phyloP scores from a whole-genome alignment of 23 tunicate species.

The Styela clava region DNA sequence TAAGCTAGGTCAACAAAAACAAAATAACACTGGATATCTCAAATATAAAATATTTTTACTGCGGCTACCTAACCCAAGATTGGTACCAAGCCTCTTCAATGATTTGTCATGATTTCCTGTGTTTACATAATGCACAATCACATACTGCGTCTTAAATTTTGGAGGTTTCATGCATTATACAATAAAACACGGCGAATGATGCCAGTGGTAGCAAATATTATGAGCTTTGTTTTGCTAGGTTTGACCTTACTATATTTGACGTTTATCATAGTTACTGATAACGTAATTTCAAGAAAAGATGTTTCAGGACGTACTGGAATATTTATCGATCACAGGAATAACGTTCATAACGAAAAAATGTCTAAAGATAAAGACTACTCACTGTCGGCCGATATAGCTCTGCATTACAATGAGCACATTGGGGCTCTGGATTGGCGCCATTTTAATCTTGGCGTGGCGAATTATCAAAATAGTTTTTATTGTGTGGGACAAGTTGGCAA shows the following conservation, averaged over 20 bases:
- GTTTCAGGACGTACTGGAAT: not conserved
- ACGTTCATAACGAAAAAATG: not conserved
- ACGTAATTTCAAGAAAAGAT: not conserved
- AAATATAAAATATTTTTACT: no score
- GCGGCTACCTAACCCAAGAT: no score
- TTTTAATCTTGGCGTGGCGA: not conserved
- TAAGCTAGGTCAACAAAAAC: no score
- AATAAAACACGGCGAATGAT: no score
- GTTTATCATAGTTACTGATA: not conserved
- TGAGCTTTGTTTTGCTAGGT: not conserved
- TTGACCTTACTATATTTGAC: not conserved
- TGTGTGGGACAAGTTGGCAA: slow-evolving; percentile 7
- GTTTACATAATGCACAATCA: no score
- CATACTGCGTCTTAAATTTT: no score
- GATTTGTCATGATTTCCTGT: no score
- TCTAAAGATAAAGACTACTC: not conserved
- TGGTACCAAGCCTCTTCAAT: no score
- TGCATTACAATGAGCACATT: not conserved
- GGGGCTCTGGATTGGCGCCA: not conserved
- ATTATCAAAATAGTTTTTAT: not conserved
- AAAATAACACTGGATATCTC: no score
- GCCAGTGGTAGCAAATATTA: not conserved
- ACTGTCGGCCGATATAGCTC: not conserved
- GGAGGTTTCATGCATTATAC: no score
- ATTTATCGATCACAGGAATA: not conserved